phyloP scores from a whole-genome alignment of 2,888 invertebrate genomes.

The Drosophila neotestacea region DNA sequence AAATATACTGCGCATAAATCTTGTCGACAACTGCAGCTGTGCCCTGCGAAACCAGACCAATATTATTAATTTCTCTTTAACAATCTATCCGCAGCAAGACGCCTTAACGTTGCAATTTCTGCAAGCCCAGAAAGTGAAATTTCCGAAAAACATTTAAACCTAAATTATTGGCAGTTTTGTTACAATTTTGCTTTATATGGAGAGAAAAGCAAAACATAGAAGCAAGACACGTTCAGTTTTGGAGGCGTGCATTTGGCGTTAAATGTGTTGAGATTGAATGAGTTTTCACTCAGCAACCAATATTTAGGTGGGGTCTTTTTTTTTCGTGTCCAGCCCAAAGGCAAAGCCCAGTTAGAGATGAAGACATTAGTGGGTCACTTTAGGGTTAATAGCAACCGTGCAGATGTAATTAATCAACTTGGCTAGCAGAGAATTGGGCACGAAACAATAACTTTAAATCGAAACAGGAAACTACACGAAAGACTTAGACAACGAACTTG shows the following conservation, averaged over 20 bases:
- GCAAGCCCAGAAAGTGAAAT: constrained; percentile 45
- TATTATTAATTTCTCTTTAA: background rate
- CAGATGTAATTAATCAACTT: constrained; percentile 34
- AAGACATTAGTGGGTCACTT: constrained; percentile 58
- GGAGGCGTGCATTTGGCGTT: constrained; percentile 31
- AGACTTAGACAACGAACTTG: constrained; percentile 79
- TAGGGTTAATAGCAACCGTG: constrained; percentile 55
- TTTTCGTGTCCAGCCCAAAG: constrained; percentile 19
- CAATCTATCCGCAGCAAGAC: background rate
- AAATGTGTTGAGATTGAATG: constrained; percentile 40
- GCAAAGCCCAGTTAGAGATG: constrained; percentile 28
- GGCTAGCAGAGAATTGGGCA: background rate
- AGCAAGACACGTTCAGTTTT: constrained; percentile 19
- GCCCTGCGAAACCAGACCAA: background rate
- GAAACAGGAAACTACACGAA: constrained; percentile 45
- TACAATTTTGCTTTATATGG: background rate
- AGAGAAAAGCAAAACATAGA: constrained; percentile 16
- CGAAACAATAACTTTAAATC: constrained; percentile 1
- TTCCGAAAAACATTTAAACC: constrained; percentile 38
- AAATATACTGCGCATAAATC: background rate
- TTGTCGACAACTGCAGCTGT: constrained; percentile 22
- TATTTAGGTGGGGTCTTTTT: constrained; percentile 18
- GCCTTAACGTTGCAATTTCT: constrained; percentile 3
- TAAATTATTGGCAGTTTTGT: constrained; percentile 42
- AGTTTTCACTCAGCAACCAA: constrained; percentile 18